phyloP scores from a whole-genome alignment of 2,888 invertebrate species.

The Deroplatys truncata region DNA sequence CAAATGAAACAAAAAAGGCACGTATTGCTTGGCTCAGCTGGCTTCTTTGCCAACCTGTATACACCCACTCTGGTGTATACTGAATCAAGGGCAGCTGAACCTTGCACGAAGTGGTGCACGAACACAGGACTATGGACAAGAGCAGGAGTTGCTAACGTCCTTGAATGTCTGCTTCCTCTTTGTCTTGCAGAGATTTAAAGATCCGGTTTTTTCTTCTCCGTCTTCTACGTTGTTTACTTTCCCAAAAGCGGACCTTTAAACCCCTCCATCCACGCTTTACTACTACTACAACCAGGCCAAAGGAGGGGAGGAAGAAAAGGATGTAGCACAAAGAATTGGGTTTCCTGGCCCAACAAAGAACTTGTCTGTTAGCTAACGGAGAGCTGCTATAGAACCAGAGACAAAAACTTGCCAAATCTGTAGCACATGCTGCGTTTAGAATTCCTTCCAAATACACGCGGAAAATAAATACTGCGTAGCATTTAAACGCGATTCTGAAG shows the following conservation, averaged over 20 bases:
- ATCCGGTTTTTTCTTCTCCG: background rate
- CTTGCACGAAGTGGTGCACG: too few relatives aligned
- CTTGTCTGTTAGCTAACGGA: background rate
- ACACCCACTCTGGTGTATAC: too few relatives aligned
- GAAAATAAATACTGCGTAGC: too few relatives aligned
- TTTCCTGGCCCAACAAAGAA: background rate
- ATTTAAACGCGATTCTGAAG: too few relatives aligned
- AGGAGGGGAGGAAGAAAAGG: background rate
- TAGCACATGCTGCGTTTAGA: background rate
- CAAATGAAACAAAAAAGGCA: too few relatives aligned
- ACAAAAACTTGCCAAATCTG: background rate
- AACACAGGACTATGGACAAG: background rate
- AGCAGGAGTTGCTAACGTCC: background rate
- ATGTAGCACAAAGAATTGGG: constrained; percentile 4
- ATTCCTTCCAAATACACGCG: too few relatives aligned
- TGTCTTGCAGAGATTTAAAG: background rate
- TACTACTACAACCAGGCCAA: background rate
- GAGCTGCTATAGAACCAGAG: background rate
- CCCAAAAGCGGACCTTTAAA: constrained; percentile 1
- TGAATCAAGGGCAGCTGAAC: too few relatives aligned
- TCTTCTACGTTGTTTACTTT: background rate
- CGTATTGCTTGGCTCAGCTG: too few relatives aligned
- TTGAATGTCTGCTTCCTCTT: background rate
- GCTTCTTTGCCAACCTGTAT: too few relatives aligned
- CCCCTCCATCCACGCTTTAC: background rate